Evolutionary conservation across 2,888 invertebrate species (phyloP).

Genomic region (Onchidella celtica): DNA sequence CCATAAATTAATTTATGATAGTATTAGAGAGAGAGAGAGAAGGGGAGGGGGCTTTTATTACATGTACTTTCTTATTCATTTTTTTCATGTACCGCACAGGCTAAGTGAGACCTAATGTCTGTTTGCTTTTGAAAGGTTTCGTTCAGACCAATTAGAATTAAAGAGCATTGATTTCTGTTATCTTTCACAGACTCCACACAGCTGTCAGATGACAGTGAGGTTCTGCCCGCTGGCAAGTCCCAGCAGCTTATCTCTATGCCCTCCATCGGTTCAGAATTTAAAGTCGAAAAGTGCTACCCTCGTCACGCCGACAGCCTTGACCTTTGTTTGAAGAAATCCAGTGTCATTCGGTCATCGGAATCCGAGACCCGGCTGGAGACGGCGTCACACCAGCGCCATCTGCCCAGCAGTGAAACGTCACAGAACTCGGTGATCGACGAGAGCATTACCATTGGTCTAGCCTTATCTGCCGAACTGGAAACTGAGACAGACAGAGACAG

Average conservation of each 20-base stretch:
- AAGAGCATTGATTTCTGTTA: too few species aligned
- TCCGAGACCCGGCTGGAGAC: neutral
- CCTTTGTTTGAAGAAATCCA: slow-evolving; percentile 29
- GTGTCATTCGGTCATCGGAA: neutral
- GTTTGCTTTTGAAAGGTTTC: too few species aligned
- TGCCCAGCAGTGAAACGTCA: neutral
- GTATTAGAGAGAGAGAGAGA: too few species aligned
- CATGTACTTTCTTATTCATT: too few species aligned
- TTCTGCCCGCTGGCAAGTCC: neutral
- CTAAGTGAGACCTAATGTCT: too few species aligned
- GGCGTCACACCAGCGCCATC: neutral
- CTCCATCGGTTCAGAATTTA: slow-evolving; percentile 25
- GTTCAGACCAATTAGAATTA: too few species aligned
- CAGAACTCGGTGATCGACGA: slow-evolving; percentile 19
- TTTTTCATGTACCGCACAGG: too few species aligned
- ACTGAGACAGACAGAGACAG: slow-evolving; percentile 23
- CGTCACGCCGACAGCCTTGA: slow-evolving; percentile 35
- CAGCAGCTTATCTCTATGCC: slow-evolving; percentile 19
- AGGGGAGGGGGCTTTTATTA: too few species aligned
- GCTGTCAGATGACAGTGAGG: neutral
- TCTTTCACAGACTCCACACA: slow-evolving; percentile 17
- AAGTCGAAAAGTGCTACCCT: slow-evolving; percentile 30
- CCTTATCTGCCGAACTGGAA: slow-evolving; percentile 39
- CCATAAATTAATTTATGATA: too few species aligned
- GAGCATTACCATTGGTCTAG: slow-evolving; percentile 22